A percentile compares a stretch with the other conserved stretches of the same genome.
Conservation (phyloP, 2,797 vertebrate genomes). For the Florisuga fusca region DNA sequence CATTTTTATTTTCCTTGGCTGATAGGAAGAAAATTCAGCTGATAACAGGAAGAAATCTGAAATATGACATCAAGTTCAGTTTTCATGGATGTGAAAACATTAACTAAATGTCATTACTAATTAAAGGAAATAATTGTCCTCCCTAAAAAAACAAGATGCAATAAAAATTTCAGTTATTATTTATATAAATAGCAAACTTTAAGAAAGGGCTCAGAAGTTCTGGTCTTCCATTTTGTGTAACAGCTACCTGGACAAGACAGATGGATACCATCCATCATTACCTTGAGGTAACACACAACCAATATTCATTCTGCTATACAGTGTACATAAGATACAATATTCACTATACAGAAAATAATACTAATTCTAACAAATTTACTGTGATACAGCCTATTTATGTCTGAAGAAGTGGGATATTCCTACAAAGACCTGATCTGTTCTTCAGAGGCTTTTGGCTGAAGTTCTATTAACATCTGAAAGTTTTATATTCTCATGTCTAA, state of each 20-base stretch:
- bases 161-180: neutral
- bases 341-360: neutral
- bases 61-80: neutral
- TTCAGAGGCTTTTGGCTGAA: neutral
- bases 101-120: neutral
- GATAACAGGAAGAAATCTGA: neutral
- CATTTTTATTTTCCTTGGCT: neutral
- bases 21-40: neutral
- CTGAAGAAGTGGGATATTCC: neutral
- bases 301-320: neutral
- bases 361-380: neutral
- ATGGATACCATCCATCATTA: neutral
- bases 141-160: neutral
- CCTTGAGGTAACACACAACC: neutral
- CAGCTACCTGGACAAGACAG: neutral
- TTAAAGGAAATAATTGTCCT: neutral
- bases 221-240: neutral
- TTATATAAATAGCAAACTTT: neutral
- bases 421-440: neutral
- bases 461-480: neutral
- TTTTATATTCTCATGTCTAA: neutral
- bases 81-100: neutral
- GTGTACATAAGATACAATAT: neutral
- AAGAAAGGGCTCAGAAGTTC: neutral
- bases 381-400: neutral